These are phyloP conservation scores for Copidosoma floridanum DNA, from an alignment of 1,140 invertebrate species.

Conservation along the genomic window DNA sequence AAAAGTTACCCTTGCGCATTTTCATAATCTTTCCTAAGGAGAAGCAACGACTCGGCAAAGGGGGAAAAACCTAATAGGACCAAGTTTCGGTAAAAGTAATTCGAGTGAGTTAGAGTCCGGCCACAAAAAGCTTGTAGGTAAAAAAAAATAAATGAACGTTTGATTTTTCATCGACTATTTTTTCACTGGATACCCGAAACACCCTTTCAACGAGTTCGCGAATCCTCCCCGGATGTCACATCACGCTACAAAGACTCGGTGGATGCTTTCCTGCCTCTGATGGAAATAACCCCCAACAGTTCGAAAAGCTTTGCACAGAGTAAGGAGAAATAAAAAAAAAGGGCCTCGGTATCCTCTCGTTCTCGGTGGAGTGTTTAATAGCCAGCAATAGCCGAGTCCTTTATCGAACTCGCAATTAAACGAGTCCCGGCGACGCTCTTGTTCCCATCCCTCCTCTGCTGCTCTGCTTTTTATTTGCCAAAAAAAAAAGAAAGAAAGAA, in stretches of 20 bases:
- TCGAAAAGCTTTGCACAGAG: too few relatives aligned
- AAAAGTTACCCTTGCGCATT: conserved; percentile 1
- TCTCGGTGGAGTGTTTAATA: conserved; percentile 1
- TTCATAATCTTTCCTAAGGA: conserved; percentile 1
- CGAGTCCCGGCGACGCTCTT: not conserved
- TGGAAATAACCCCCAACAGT: too few relatives aligned
- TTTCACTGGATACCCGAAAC: too few relatives aligned
- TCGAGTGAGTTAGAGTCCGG: not conserved
- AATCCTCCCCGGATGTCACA: too few relatives aligned
- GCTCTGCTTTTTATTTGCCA: not conserved
- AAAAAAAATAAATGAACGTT: too few relatives aligned
- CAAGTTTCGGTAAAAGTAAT: not conserved
- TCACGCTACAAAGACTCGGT: too few relatives aligned
- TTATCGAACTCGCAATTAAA: conserved; percentile 13
- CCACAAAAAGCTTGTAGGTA: too few relatives aligned
- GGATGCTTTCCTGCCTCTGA: too few relatives aligned
- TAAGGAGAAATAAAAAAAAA: not conserved
- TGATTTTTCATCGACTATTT: too few relatives aligned
- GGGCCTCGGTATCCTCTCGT: not conserved
- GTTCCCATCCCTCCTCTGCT: not conserved
- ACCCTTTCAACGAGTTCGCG: too few relatives aligned
- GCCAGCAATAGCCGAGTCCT: not conserved
- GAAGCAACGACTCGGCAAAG: not conserved
- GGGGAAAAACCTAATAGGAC: conserved; percentile 5
- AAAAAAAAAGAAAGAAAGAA: conserved; percentile 7